Evolutionary conservation across 2,113 vertebrate genomes (phyloP).

Genomic region (Salvator merianae): DNA sequence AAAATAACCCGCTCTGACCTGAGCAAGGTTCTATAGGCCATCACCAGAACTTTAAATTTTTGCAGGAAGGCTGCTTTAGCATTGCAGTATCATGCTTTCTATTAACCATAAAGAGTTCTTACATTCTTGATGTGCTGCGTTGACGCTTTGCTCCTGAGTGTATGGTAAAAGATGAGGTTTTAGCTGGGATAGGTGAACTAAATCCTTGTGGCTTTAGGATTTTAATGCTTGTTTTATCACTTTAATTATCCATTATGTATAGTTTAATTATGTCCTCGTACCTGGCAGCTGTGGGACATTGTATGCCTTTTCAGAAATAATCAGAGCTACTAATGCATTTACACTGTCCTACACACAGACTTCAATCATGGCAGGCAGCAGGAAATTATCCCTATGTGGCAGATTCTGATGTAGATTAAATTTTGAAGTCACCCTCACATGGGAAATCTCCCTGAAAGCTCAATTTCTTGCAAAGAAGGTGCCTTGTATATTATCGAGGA

Average conservation of each 20-base stretch:
- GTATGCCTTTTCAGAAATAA: not conserved
- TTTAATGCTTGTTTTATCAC: not conserved
- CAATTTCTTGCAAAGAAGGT: not conserved
- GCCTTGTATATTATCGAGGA: not conserved
- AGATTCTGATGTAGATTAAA: not conserved
- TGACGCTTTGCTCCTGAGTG: not conserved
- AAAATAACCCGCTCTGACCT: not conserved
- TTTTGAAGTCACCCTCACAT: not conserved
- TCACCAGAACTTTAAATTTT: too few species aligned
- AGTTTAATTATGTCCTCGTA: slow-evolving; percentile 9
- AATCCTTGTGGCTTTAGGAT: not conserved
- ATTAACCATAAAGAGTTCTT: not conserved
- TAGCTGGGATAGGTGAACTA: not conserved
- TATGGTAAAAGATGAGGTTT: not conserved
- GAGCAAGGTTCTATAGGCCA: not conserved
- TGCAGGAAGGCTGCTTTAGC: not conserved
- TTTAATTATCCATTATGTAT: not conserved
- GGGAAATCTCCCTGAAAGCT: not conserved
- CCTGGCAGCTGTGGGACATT: not conserved
- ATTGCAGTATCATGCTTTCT: not conserved
- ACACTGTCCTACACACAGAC: not conserved
- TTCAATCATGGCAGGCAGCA: not conserved
- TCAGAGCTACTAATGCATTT: not conserved
- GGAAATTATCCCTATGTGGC: not conserved
- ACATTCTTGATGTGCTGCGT: not conserved